These are phyloP conservation scores for Onychostruthus taczanowskii DNA, from an alignment of 2,113 vertebrate species.

Conservation along the genomic window DNA sequence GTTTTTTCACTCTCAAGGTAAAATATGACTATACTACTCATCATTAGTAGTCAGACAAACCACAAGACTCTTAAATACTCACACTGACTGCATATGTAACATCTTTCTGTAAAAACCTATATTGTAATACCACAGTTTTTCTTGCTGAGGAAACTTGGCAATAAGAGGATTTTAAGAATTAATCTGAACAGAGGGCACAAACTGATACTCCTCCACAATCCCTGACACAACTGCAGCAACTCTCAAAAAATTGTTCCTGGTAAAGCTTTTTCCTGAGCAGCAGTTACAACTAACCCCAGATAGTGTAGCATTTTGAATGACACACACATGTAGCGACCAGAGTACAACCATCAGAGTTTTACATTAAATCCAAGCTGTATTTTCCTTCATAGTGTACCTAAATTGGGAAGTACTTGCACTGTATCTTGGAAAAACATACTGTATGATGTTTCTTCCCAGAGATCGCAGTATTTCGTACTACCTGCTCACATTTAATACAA, in stretches of 20 bases:
- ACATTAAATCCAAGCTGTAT: not conserved
- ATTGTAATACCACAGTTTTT: not conserved
- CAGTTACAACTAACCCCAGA: slow-evolving; percentile 8
- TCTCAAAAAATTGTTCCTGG: not conserved
- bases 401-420: not conserved
- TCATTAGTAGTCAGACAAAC: not conserved
- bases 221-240: not conserved
- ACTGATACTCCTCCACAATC: not conserved
- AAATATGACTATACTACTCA: not conserved
- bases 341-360: not conserved
- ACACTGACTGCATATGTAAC: not conserved
- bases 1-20: not conserved
- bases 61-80: not conserved
- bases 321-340: not conserved
- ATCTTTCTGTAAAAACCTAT: not conserved
- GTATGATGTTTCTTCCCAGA: not conserved
- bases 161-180: not conserved
- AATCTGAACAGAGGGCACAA: not conserved
- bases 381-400: not conserved
- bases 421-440: not conserved
- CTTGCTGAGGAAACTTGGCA: not conserved
- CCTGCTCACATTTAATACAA: not conserved
- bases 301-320: not conserved
- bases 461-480: not conserved
- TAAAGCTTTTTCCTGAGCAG: not conserved